Conservation (phyloP, 2,113 vertebrate species). For the Gopherus evgoodei region DNA sequence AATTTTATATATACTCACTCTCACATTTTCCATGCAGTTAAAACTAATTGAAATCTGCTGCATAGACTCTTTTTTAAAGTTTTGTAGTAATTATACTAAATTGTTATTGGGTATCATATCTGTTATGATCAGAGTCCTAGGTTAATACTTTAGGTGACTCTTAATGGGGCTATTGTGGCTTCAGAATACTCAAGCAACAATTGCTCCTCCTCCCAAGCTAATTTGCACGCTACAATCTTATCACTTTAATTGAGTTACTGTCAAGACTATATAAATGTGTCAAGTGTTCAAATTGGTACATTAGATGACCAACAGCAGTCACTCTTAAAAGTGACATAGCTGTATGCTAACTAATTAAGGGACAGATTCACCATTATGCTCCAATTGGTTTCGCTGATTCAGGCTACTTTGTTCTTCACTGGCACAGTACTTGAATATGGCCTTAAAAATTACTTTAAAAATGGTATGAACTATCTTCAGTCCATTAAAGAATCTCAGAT, state of each 20-base stretch:
- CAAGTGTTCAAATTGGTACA: no score
- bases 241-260: neutral
- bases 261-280: neutral
- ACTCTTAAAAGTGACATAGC: neutral
- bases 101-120: neutral
- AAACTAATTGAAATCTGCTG: neutral
- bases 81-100: neutral
- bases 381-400: neutral
- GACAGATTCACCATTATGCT: neutral
- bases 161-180: neutral
- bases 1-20: no score
- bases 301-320: neutral
- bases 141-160: neutral
- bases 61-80: neutral
- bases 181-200: neutral
- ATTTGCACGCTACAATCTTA: neutral
- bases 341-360: neutral
- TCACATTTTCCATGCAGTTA: neutral
- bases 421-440: neutral
- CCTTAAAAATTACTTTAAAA: no score
- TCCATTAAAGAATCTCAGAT: neutral
- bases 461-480: neutral
- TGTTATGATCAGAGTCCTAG: neutral
- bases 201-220: neutral
- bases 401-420: neutral